phyloP scores from a whole-genome alignment of 2,113 vertebrate species.

The Pao palembangensis region DNA sequence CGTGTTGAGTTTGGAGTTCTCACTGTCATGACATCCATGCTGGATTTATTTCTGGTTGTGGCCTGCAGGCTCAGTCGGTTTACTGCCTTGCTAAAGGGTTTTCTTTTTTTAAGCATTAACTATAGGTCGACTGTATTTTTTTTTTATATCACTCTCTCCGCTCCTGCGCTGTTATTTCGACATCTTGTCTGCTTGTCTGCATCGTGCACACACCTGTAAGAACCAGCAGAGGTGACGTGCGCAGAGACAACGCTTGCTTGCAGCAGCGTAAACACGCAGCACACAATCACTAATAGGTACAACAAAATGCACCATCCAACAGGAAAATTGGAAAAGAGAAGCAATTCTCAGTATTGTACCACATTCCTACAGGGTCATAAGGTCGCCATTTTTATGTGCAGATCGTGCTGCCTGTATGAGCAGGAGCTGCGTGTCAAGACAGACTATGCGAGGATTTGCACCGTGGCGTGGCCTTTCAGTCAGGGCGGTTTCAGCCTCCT shows the following conservation, averaged over 20 bases:
- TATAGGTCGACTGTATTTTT: not conserved
- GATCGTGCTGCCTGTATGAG: no score
- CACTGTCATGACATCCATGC: not conserved
- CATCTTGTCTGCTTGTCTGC: not conserved
- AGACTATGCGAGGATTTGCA: no score
- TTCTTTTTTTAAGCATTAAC: not conserved
- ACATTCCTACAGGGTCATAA: no score
- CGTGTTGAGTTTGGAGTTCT: not conserved
- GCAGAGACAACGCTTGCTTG: not conserved
- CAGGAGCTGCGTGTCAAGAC: no score
- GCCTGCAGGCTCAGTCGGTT: not conserved
- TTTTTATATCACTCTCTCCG: not conserved
- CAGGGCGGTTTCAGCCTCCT: no score
- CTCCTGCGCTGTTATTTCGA: not conserved
- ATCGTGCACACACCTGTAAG: not conserved
- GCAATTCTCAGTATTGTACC: no score
- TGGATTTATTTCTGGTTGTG: not conserved
- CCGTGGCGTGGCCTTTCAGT: no score
- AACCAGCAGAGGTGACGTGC: not conserved
- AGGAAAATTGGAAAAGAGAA: no score
- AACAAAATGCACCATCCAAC: no score
- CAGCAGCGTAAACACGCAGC: not conserved
- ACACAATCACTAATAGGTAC: not conserved
- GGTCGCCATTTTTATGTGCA: no score
- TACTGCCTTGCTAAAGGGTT: slow-evolving; percentile 1